Base-by-base conservation (phyloP, 1,140 invertebrate species). In the Sinonovacula constricta region DNA sequence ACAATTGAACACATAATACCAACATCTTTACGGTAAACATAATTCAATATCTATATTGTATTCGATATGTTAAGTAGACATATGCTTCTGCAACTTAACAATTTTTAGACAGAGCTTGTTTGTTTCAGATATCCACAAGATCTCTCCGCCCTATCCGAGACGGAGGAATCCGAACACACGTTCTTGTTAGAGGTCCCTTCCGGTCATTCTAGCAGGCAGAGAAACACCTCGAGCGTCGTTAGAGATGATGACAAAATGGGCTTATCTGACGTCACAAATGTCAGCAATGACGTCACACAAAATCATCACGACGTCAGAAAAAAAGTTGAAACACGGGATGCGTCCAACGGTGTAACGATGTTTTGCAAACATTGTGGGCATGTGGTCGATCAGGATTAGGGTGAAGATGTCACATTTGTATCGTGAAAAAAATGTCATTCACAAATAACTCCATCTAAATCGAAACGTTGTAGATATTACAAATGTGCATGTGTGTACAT, bases 311-410 rank as follows among this genome's bases (percentile, higher is more conserved):
- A 51, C 1, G 68, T 36, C 3, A 39, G 26, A 15, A 76, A 59
- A 28, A 54, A 28, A 14, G 72, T 76, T 1, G 62, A 76, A 45
- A 76, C 72, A 15, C 54, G 49, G 67, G 72, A 76, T 22, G 72
- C 72, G 18, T 76, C 72, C 0, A 76, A 76, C 56, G 72, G 72
- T n/a, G 72, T 76, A 0, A 51, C 62, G 26, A 54, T 57, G 72
- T 76, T 76, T 65, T 76, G 72, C 53, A 76, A 76, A 33, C 72
- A 76, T 31, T 76, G 72, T 59, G 72, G 72, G 10, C 72, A 76
- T 49, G 39, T 53, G 1, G 63, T 76, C 18, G 72, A 76, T 31
- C 31, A 66, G 4, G 72, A 76, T 39, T n/a, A n/a, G n/a, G n/a
- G n/a, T n/a, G n/a, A n/a, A n/a, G n/a, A n/a, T n/a, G n/a, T n/a